Percentiles rank a stretch among this genome's conserved stretches.
Conservation (phyloP, 2,888 invertebrate genomes). For the Lordiphosa fenestrarum region DNA sequence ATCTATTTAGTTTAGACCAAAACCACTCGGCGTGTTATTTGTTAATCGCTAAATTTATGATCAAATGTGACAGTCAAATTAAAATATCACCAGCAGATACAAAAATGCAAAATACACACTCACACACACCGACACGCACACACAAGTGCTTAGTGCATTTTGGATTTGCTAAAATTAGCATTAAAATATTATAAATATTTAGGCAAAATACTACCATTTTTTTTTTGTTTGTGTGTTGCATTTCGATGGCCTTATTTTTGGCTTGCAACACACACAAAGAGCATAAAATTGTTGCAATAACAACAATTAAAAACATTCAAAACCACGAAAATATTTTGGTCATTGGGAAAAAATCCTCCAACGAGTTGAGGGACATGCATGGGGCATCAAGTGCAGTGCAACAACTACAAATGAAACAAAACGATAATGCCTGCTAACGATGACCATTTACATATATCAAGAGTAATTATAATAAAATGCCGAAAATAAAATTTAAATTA, state of each 20-base stretch:
- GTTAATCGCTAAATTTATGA: slow-evolving; percentile 76
- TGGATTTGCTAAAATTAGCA: slow-evolving; percentile 74
- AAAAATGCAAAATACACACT: slow-evolving; percentile 20
- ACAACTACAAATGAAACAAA: slow-evolving; percentile 24
- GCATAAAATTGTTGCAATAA: slow-evolving; percentile 34
- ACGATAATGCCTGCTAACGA: slow-evolving; percentile 49
- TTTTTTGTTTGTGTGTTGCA: slow-evolving; percentile 10
- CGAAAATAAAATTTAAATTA: slow-evolving; percentile 75
- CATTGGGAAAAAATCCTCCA: slow-evolving; percentile 31
- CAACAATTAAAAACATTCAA: slow-evolving; percentile 64
- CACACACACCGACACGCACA: slow-evolving; percentile 17
- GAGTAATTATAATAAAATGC: slow-evolving; percentile 73
- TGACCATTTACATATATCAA: slow-evolving; percentile 69
- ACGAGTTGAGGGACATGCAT: slow-evolving; percentile 28
- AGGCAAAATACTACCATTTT: slow-evolving; percentile 67
- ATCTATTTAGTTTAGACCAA: slow-evolving; percentile 3
- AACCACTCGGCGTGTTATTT: slow-evolving; percentile 40
- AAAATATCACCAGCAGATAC: slow-evolving; percentile 74
- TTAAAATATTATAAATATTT: slow-evolving; percentile 78
- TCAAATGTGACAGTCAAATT: slow-evolving; percentile 78
- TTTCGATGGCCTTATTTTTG: slow-evolving; percentile 34
- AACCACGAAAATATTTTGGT: slow-evolving; percentile 61
- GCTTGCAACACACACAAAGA: slow-evolving; percentile 53
- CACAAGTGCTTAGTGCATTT: slow-evolving; percentile 38
- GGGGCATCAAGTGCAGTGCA: slow-evolving; percentile 61